Evolutionary conservation across 2,113 vertebrate genomes (phyloP), one percentile per base, ranked within the genome.

Genomic region (Ovibos moschatus): DNA sequence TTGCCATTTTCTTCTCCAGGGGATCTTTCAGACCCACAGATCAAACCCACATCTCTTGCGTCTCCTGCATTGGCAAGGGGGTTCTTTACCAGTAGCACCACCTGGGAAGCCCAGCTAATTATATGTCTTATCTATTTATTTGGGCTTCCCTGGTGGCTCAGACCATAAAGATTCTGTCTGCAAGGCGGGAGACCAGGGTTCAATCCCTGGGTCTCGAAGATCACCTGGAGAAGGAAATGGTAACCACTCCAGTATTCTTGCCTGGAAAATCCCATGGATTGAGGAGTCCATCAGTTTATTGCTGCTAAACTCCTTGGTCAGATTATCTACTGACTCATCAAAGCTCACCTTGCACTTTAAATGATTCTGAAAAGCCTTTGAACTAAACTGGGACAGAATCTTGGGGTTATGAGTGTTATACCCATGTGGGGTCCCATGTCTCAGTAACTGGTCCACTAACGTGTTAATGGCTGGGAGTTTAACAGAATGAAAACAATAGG

Each of bases 401-500:
- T 71, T 30, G 4, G 16, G 13, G 81, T 28, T 45, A 2, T 28
- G 57, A 74, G 10, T 15, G 10, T 76, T 92, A 78, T 0, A 58
- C 2, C 25, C 25, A 23, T 21, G 13, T 90, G 23, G 11, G 40
- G 15, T 33, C 3, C 21, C 30, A 19, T 23, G 57, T 43, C 51
- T 60, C n/a, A 67, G 15, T 79, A 79, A 87, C 27, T 21, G 33
- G 86, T n/a, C 43, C 76, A 21, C 40, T 19, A 97, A 78, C 55
- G 82, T 47, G n/a, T 55, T 96, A 91, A 94, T 97, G 57, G 82
- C 71, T 93, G 45, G 30, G 33, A 84, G 89, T 97, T 97, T 53
- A 94, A 91, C 81, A 93, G 95, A 97, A 98, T 43, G 6, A 95
- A 97, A 98, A 98, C 96, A 98, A 98, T 83, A 96, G 97, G 71